Evolutionary conservation across 2,113 vertebrate species (phyloP).

Genomic region (Alaudala cheleensis): DNA sequence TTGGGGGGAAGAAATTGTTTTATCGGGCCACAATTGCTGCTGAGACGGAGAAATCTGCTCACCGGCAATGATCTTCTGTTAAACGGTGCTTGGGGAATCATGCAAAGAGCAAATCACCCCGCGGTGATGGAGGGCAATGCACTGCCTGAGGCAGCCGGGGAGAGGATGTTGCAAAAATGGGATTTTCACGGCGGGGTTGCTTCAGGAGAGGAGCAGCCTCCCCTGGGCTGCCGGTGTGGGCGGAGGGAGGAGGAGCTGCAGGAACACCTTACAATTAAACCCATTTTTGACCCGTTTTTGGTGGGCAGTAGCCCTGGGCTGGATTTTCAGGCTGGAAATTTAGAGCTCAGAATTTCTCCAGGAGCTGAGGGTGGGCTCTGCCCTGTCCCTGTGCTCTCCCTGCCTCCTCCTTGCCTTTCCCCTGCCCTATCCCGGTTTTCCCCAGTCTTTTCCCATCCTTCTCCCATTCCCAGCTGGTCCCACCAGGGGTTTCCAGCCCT

Average conservation of each 20-base stretch:
- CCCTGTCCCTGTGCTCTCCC: background rate
- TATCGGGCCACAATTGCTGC: background rate
- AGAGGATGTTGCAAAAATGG: background rate
- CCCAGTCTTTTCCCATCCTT: background rate
- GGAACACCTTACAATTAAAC: background rate
- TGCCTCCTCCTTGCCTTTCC: background rate
- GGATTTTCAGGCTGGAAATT: background rate
- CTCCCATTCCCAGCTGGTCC: background rate
- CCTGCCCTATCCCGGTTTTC: background rate
- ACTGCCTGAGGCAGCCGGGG: background rate
- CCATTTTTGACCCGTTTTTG: background rate
- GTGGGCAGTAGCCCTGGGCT: rapidly evolving
- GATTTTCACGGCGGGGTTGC: background rate
- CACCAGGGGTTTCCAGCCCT: background rate
- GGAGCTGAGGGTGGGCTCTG: background rate
- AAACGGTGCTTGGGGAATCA: constrained; percentile 15
- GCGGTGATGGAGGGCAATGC: background rate
- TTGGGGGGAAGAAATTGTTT: background rate
- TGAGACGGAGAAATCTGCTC: background rate
- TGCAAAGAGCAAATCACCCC: background rate
- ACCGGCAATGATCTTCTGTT: background rate
- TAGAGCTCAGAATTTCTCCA: background rate
- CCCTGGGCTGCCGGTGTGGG: background rate
- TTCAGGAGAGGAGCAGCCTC: background rate
- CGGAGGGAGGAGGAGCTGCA: background rate